phyloP scores from a whole-genome alignment of 2,888 invertebrate species.

The Eubasilissa splendida region DNA sequence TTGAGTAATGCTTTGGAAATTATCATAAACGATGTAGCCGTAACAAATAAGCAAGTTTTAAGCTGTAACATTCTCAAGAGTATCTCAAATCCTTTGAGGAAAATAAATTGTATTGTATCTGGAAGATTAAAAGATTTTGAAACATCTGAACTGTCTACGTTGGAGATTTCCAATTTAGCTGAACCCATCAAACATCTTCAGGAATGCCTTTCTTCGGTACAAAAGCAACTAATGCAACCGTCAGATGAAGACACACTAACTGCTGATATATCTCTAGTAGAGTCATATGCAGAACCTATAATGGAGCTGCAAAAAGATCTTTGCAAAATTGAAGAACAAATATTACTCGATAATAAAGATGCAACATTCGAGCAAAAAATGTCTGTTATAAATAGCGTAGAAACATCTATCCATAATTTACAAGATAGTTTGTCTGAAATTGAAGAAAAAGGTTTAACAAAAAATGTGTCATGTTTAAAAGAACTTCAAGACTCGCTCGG shows the following conservation, averaged over 20 bases:
- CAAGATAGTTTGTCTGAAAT: slow-evolving; percentile 65
- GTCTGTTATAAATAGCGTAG: slow-evolving; percentile 64
- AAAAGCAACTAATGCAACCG: slow-evolving; percentile 64
- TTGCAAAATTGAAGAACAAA: slow-evolving; percentile 62
- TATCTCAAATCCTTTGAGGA: slow-evolving; percentile 20
- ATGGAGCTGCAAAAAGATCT: slow-evolving; percentile 66
- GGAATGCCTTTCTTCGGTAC: slow-evolving; percentile 63
- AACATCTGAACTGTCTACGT: not conserved
- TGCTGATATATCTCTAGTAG: slow-evolving; percentile 62
- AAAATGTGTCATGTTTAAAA: slow-evolving; percentile 47
- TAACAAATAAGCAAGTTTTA: slow-evolving; percentile 6
- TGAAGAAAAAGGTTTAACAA: slow-evolving; percentile 59
- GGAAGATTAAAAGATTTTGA: slow-evolving; percentile 42
- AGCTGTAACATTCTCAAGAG: slow-evolving; percentile 12
- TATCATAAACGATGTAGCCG: not conserved
- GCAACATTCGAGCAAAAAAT: slow-evolving; percentile 62
- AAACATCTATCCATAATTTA: slow-evolving; percentile 65
- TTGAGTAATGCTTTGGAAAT: not conserved
- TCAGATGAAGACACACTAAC: slow-evolving; percentile 64
- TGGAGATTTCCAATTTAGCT: slow-evolving; percentile 59
- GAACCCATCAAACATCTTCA: slow-evolving; percentile 62
- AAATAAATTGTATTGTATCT: not conserved
- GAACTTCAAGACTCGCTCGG: slow-evolving; percentile 59
- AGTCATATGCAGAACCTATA: slow-evolving; percentile 65
- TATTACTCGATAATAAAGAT: slow-evolving; percentile 60